phyloP scores from a whole-genome alignment of 2,113 vertebrate species.

The Cynocephalus volans region DNA sequence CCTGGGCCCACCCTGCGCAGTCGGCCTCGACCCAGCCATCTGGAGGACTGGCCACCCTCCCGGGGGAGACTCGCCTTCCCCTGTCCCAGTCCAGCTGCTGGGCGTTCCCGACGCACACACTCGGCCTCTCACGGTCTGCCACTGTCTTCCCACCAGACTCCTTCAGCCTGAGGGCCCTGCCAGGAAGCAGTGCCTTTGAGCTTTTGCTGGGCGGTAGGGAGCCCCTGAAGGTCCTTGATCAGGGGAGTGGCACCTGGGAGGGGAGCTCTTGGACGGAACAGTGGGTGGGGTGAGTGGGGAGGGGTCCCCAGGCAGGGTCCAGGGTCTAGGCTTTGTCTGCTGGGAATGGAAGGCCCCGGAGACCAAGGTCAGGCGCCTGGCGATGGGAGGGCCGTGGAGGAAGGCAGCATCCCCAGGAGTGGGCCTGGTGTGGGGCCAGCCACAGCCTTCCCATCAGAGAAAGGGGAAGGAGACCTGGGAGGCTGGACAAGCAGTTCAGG shows the following conservation, averaged over 20 bases:
- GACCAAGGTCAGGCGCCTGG: neutral
- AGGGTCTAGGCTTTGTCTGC: neutral
- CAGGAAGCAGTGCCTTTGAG: neutral
- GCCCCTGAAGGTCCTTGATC: too few relatives aligned
- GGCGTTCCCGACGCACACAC: too few relatives aligned
- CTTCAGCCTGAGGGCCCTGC: too few relatives aligned
- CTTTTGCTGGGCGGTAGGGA: neutral
- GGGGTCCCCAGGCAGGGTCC: neutral
- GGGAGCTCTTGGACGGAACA: neutral
- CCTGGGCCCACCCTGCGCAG: neutral
- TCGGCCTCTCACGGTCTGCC: neutral
- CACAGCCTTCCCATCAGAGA: neutral
- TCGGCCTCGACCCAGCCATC: neutral
- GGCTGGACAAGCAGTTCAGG: neutral
- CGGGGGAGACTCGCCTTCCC: accelerated
- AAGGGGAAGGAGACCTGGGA: neutral
- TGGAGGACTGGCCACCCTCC: neutral
- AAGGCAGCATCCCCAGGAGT: neutral
- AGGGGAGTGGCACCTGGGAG: neutral
- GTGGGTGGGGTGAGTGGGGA: neutral
- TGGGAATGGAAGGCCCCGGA: neutral
- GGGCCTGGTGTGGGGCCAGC: neutral
- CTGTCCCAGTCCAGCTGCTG: accelerated
- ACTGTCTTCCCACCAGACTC: neutral
- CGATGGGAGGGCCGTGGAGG: accelerated